Conservation (phyloP, 2,888 invertebrate species). For the Dugesia japonica region DNA sequence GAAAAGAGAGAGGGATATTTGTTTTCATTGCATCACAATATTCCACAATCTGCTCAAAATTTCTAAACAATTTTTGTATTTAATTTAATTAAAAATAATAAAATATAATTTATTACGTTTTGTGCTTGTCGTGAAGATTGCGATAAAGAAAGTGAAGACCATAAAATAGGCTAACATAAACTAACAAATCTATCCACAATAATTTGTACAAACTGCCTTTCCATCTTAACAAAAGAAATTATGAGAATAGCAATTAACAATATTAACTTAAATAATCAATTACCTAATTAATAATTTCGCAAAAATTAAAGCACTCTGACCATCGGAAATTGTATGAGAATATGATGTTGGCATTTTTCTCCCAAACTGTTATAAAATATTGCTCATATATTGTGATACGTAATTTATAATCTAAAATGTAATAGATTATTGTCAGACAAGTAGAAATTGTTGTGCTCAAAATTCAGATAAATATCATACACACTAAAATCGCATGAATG, state of each 20-base stretch:
- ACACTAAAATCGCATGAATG: not conserved
- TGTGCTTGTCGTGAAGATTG: not conserved
- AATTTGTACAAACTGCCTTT: not conserved
- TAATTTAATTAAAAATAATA: not conserved
- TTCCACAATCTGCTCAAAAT: not conserved
- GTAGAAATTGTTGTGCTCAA: not conserved
- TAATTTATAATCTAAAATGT: not conserved
- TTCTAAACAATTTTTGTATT: no score
- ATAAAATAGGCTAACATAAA: not conserved
- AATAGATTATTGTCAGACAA: not conserved
- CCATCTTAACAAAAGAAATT: not conserved
- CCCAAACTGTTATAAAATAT: no score
- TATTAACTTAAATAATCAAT: no score
- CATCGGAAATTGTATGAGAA: slow-evolving; percentile 2
- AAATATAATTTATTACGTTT: not conserved
- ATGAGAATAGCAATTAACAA: not conserved
- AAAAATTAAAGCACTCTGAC: not conserved
- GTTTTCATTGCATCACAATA: slow-evolving; percentile 11
- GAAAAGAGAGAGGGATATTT: not conserved
- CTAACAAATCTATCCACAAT: not conserved
- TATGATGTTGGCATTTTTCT: not conserved
- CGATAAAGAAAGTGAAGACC: not conserved
- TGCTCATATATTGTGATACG: no score
- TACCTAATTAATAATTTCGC: not conserved
- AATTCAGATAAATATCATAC: not conserved